phyloP scores from a whole-genome alignment of 2,113 vertebrate species.

The Hymenochirus boettgeri region DNA sequence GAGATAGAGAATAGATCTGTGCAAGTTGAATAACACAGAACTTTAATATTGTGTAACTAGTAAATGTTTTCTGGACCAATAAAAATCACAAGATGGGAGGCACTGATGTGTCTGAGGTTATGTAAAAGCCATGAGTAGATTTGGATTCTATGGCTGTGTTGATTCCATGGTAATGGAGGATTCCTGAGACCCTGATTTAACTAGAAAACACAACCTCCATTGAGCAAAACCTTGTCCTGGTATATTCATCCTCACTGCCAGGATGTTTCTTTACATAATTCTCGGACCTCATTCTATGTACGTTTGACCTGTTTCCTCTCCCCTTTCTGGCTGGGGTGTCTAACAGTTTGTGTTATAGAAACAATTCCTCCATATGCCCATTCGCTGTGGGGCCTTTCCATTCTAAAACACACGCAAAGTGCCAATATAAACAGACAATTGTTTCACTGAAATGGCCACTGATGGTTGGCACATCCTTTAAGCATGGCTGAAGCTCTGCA shows the following conservation, averaged over 20 bases:
- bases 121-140: neutral
- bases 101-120: neutral
- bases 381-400: neutral
- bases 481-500: neutral
- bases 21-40: neutral
- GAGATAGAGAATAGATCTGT: slow-evolving; percentile 7
- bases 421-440: neutral
- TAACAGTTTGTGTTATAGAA: neutral
- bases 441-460: neutral
- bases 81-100: neutral
- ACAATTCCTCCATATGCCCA: neutral
- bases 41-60: slow-evolving; percentile 9
- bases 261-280: too few relatives aligned
- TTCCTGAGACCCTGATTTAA: neutral
- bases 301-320: too few relatives aligned
- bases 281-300: too few relatives aligned
- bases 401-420: neutral
- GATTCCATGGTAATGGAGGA: too few relatives aligned
- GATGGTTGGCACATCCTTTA: neutral
- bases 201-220: neutral
- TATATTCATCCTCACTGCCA: too few relatives aligned
- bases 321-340: neutral
- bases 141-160: too few relatives aligned
- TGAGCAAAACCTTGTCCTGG: too few relatives aligned
- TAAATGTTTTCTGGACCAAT: neutral